Evolutionary conservation across 2,113 vertebrate genomes (phyloP).

Genomic region (Pterocles burchelli): DNA sequence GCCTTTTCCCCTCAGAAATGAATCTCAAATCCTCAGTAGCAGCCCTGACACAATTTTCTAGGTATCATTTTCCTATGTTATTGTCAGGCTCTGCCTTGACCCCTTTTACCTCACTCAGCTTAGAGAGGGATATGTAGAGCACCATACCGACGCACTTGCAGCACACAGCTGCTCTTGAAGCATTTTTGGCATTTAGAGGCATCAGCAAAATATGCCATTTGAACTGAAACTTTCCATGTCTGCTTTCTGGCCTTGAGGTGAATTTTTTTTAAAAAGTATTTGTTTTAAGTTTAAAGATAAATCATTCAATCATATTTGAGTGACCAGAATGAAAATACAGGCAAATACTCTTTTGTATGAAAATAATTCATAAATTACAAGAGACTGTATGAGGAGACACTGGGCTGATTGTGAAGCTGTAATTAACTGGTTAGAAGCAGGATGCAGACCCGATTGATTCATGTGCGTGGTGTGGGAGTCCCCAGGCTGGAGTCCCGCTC

Average conservation of each 20-base stretch:
- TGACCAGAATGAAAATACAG: background rate
- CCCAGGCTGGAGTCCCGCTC: background rate
- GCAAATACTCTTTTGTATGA: background rate
- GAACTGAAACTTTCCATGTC: background rate
- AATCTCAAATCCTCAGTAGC: background rate
- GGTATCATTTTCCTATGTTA: background rate
- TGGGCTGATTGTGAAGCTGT: conserved; percentile 1
- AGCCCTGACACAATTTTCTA: background rate
- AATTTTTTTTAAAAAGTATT: background rate
- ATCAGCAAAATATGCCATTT: background rate
- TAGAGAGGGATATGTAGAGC: background rate
- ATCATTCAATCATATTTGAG: background rate
- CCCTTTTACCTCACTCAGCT: background rate
- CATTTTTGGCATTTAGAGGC: background rate
- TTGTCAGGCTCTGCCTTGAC: conserved; percentile 1
- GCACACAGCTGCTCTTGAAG: background rate
- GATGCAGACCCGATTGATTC: background rate
- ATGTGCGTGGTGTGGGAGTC: background rate
- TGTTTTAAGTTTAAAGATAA: background rate
- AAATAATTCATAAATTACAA: background rate
- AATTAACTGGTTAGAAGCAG: background rate
- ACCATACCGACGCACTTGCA: background rate
- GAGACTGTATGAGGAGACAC: background rate
- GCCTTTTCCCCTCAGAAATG: background rate
- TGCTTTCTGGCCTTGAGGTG: background rate